A percentile compares a stretch with the other conserved stretches of the same genome.
These are phyloP conservation scores for Anisognathus igniventris DNA, from an alignment of 2,797 vertebrate genomes.

Conservation along the genomic window DNA sequence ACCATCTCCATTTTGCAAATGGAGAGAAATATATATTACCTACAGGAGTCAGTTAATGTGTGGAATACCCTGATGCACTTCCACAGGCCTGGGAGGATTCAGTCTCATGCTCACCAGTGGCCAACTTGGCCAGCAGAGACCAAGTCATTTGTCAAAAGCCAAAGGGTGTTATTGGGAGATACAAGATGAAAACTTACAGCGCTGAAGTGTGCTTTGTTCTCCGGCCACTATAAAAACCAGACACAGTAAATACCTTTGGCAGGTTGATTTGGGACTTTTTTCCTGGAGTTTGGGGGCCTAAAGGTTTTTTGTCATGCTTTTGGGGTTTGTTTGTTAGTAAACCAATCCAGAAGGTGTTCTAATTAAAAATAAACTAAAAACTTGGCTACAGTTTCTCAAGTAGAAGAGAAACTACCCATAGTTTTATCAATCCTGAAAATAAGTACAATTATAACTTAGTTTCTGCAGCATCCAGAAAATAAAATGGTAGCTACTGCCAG, in stretches of 20 bases:
- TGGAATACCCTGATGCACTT: background rate
- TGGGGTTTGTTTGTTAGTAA: background rate
- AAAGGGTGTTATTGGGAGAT: background rate
- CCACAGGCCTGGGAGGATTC: background rate
- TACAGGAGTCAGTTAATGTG: background rate
- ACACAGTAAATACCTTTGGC: background rate
- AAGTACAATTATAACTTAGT: background rate
- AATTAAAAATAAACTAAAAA: background rate
- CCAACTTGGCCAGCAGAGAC: background rate
- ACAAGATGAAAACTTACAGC: accelerated
- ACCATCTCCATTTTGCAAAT: background rate
- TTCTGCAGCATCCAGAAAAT: background rate
- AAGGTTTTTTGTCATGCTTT: background rate
- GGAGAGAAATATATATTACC: background rate
- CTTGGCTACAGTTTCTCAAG: background rate
- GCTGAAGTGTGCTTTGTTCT: background rate
- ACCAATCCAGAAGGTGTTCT: background rate
- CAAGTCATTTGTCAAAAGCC: background rate
- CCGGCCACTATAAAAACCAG: background rate
- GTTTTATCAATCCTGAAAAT: background rate
- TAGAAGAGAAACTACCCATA: background rate
- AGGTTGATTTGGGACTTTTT: background rate
- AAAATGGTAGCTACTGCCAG: background rate
- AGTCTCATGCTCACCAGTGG: accelerated
- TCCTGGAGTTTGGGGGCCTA: accelerated